These are phyloP conservation scores for Drosophila triauraria DNA, from an alignment of 1,140 invertebrate species.

Conservation along the genomic window DNA sequence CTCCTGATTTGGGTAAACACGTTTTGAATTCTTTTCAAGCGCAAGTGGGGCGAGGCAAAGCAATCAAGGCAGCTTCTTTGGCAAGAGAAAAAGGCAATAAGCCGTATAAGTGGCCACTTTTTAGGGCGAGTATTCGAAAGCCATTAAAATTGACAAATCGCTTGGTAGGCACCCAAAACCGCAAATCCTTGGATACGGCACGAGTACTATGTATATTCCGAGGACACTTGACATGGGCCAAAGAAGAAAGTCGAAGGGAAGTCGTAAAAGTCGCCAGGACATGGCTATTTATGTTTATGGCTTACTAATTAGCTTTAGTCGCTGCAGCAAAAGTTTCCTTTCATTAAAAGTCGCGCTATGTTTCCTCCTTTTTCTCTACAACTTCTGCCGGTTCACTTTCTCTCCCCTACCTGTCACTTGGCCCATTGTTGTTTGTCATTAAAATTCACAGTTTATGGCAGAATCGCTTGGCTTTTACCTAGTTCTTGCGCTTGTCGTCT, in stretches of 20 bases:
- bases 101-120: conserved; percentile 80
- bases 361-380: background rate
- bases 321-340: conserved; percentile 50
- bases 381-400: background rate
- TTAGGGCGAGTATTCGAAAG: conserved; percentile 56
- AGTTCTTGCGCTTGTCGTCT: conserved; percentile 20
- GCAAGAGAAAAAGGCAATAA: conserved; percentile 69
- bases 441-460: conserved; percentile 56
- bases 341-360: conserved; percentile 46
- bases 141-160: conserved; percentile 79
- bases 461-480: conserved; percentile 54
- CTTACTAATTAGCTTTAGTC: conserved; percentile 48
- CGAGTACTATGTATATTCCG: background rate
- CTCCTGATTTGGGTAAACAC: conserved; percentile 74
- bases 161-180: conserved; percentile 28
- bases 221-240: conserved; percentile 21
- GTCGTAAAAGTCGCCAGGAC: conserved; percentile 37
- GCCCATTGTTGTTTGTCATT: conserved; percentile 37
- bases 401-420: background rate
- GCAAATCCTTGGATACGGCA: conserved; percentile 3
- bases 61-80: conserved; percentile 47
- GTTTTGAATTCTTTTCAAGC: conserved; percentile 12
- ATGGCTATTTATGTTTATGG: conserved; percentile 55
- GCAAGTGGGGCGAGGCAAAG: conserved; percentile 1
- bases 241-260: background rate